phyloP scores from a whole-genome alignment of 2,888 invertebrate species.

The Pollenia angustigena region DNA sequence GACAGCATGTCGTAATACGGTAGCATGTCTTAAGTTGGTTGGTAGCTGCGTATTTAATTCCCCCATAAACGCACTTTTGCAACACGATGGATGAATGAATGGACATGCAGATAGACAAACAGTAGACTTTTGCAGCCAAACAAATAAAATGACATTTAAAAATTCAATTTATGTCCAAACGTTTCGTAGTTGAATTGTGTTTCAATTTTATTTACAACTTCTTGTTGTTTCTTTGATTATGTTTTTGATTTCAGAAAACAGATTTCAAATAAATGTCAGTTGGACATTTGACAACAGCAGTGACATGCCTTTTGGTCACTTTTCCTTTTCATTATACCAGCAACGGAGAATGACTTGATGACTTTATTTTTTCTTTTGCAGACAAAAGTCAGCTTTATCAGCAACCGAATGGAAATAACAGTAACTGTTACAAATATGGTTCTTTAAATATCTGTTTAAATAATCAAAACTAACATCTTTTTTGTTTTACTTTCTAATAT shows the following conservation, averaged over 20 bases:
- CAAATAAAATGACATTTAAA: conserved; percentile 61
- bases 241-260: conserved; percentile 34
- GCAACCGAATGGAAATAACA: not conserved
- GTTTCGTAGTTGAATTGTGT: conserved; percentile 48
- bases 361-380: conserved; percentile 19
- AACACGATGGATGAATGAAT: conserved; percentile 43
- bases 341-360: conserved; percentile 48
- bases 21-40: conserved; percentile 50
- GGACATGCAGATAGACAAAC: not conserved
- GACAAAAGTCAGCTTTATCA: conserved; percentile 8
- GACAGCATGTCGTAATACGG: conserved; percentile 64
- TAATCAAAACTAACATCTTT: conserved; percentile 47
- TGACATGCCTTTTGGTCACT: conserved; percentile 67
- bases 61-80: conserved; percentile 55
- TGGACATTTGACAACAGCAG: conserved; percentile 62
- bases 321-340: conserved; percentile 54
- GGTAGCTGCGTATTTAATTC: conserved; percentile 43
- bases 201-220: conserved; percentile 50
- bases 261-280: conserved; percentile 66
- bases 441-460: conserved; percentile 8
- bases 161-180: conserved; percentile 47
- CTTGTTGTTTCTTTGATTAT: conserved; percentile 26
- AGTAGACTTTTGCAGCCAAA: conserved; percentile 2
- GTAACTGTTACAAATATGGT: conserved; percentile 21
- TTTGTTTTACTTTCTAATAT: not conserved